phyloP scores from a whole-genome alignment of 2,113 vertebrate species.

The Gobio gobio region DNA sequence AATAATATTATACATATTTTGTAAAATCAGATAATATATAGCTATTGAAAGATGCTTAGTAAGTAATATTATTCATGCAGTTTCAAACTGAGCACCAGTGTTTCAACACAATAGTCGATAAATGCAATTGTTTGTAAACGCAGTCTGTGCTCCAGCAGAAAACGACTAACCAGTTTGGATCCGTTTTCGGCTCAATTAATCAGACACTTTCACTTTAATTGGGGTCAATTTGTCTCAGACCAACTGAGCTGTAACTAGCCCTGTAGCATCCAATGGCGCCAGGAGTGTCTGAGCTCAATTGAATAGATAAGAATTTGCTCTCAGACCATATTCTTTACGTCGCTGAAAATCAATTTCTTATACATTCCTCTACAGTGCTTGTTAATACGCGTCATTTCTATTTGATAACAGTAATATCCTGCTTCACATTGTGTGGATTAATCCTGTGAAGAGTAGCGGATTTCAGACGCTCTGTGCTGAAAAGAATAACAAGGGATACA shows the following conservation, averaged over 20 bases:
- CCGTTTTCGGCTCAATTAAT: constrained; percentile 67
- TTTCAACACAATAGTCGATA: constrained; percentile 26
- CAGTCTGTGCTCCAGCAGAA: constrained; percentile 8
- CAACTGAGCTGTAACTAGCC: constrained; percentile 56
- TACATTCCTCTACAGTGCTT: constrained; percentile 20
- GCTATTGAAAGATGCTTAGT: background rate
- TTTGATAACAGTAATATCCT: constrained; percentile 50
- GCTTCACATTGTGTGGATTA: constrained; percentile 45
- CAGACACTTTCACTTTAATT: constrained; percentile 69
- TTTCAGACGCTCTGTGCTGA: background rate
- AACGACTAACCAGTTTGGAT: constrained; percentile 49
- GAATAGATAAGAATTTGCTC: constrained; percentile 12
- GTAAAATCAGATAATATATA: background rate
- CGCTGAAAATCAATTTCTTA: constrained; percentile 46
- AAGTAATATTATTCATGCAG: background rate
- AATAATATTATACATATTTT: background rate
- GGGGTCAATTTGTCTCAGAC: constrained; percentile 61
- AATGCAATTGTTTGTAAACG: constrained; percentile 45
- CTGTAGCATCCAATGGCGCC: background rate
- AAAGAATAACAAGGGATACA: constrained; percentile 8
- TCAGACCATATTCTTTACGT: constrained; percentile 17
- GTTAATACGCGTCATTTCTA: constrained; percentile 44
- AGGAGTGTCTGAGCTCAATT: background rate
- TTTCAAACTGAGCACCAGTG: background rate
- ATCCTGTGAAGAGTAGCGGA: constrained; percentile 24